Conservation (phyloP, 2,797 vertebrate genomes). For the Kryptolebias ocellatus region DNA sequence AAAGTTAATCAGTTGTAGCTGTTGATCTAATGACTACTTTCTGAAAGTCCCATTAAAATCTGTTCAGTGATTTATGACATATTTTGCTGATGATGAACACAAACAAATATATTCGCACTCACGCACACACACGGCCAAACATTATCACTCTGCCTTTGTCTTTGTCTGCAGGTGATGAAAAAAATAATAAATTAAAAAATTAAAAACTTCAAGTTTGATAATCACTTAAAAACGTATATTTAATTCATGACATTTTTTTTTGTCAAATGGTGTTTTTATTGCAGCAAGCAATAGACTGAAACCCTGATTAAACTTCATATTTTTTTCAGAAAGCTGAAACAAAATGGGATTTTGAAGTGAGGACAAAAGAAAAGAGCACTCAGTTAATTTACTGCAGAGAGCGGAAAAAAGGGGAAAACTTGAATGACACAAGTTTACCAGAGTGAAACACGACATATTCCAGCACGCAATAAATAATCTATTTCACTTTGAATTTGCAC, state of each 20-base stretch:
- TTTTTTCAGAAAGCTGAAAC: conserved; percentile 77
- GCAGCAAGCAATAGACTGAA: conserved; percentile 72
- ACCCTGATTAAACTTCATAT: conserved; percentile 69
- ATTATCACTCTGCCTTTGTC: no score
- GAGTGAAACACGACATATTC: conserved; percentile 70
- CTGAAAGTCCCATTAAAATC: no score
- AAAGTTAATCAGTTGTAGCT: no score
- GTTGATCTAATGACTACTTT: no score
- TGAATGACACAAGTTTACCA: conserved; percentile 76
- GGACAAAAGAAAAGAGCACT: conserved; percentile 52
- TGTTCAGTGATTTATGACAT: no score
- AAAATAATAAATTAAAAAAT: no score
- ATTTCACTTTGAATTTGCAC: conserved; percentile 65
- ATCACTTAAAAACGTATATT: conserved; percentile 14
- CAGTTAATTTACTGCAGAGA: conserved; percentile 75
- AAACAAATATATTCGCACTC: no score
- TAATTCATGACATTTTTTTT: conserved; percentile 52
- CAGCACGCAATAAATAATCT: conserved; percentile 65
- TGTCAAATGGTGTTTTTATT: conserved; percentile 35
- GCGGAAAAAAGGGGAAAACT: conserved; percentile 56
- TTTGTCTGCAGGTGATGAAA: no score
- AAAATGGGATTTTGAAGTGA: conserved; percentile 72
- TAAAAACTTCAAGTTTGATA: no score
- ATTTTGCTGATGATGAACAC: no score
- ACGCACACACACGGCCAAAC: no score